Percentiles rank a stretch among this genome's conserved stretches.
These are phyloP conservation scores for Suncus etruscus DNA, from an alignment of 2,113 vertebrate species.

Conservation along the genomic window DNA sequence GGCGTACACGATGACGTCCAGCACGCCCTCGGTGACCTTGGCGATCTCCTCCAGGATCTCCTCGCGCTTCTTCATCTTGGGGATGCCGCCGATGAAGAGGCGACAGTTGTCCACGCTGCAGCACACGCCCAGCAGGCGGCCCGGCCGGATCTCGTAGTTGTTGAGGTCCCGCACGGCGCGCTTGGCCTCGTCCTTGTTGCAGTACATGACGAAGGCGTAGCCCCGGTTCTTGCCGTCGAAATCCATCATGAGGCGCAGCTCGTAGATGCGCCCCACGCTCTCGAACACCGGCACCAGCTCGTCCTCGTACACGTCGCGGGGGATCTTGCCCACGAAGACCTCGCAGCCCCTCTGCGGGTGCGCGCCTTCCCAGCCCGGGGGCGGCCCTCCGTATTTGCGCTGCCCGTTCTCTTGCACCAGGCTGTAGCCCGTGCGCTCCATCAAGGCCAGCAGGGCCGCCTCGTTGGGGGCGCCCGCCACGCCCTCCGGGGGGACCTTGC, in stretches of 20 bases:
- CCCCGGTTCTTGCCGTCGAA: slow-evolving; percentile 99
- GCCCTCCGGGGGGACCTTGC: slow-evolving; percentile 90
- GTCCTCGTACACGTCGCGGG: slow-evolving; percentile 97
- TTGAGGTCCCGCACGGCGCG: slow-evolving; percentile 97
- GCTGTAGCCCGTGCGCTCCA: slow-evolving; percentile 95
- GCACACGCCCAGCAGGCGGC: slow-evolving; percentile 96
- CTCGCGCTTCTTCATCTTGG: slow-evolving; percentile 99
- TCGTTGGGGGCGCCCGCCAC: slow-evolving; percentile 94
- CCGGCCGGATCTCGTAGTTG: slow-evolving; percentile 97
- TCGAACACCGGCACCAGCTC: slow-evolving; percentile 98
- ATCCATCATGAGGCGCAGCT: slow-evolving; percentile 99
- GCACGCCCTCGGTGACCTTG: slow-evolving; percentile 97
- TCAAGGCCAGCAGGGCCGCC: slow-evolving; percentile 92
- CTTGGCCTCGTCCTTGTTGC: slow-evolving; percentile 96
- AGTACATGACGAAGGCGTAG: slow-evolving; percentile 98
- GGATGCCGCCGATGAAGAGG: slow-evolving; percentile 99
- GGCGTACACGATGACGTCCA: slow-evolving; percentile 98
- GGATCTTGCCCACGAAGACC: slow-evolving; percentile 99
- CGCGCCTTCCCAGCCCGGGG: slow-evolving; percentile 94
- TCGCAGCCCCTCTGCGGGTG: slow-evolving; percentile 97
- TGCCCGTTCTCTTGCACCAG: slow-evolving; percentile 99
- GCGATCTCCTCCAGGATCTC: slow-evolving; percentile 99
- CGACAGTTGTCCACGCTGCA: slow-evolving; percentile 98
- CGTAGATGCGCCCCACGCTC: slow-evolving; percentile 95
- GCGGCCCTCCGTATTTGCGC: slow-evolving; percentile 96